Base-by-base conservation (phyloP, 2,888 invertebrate species). In the Orchestes rusci region DNA sequence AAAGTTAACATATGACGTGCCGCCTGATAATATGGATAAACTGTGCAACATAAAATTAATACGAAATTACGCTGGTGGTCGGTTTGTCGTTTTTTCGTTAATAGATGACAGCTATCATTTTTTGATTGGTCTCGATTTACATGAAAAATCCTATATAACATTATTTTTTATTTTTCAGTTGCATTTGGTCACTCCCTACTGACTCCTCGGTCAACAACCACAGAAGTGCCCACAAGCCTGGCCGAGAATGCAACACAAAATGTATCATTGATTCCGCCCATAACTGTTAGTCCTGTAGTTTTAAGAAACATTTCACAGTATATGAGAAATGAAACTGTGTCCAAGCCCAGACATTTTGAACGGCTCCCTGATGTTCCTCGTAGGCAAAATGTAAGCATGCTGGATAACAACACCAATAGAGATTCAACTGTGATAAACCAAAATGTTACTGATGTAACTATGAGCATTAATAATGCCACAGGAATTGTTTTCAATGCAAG, bases 401-500 rank as follows among this genome's bases (percentile, higher is more conserved):
- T 35, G 47, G 39, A 55, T 53, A 42, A 39, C 45, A 20, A 51
- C 38, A 51, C 50, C 33, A 45, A 50, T 52, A 62, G 55, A 56
- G 58, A 63, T 55, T 45, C 51, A 58, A 55, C 65, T 67, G 66
- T 66, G 66, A 67, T 68, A 66, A 61, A 61, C 45, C 62, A 60
- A 54, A 53, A 48, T 44, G 15, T 36, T 42, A 48, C 53, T 36
- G 57, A 58, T 36, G 17, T 47, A 32, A 56, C 55, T 46, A 35
- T 53, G 43, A 50, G 45, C 45, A 40, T 53, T 36, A 61, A 57
- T 42, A 40, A 52, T 38, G 56, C 60, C 38, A 63, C 61, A 41
- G 60, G 57, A 49, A 58, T 60, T 31, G 18, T 59, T 30, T 29
- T 49, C 27, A 45, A 45, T 39, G 42, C 55, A 30, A 58, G 59